Percentiles rank a stretch among this genome's conserved stretches.
Conservation (phyloP, 2,797 vertebrate genomes). For the Poeciliopsis infans region DNA sequence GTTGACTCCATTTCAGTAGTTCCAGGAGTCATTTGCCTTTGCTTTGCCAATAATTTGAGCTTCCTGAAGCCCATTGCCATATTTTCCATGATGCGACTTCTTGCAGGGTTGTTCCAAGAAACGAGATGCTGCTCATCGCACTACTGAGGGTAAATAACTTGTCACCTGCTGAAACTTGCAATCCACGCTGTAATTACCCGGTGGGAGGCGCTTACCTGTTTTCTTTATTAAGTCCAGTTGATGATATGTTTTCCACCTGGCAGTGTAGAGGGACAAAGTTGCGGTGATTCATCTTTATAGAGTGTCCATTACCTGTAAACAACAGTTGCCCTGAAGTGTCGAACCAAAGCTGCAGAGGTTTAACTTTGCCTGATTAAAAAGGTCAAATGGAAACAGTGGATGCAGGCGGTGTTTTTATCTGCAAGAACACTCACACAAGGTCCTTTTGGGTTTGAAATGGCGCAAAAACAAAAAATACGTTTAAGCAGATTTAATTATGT, state of each 20-base stretch:
- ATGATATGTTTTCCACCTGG: neutral
- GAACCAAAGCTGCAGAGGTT: neutral
- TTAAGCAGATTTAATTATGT: neutral
- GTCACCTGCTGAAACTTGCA: neutral
- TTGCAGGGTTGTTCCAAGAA: neutral
- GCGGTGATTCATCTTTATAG: neutral
- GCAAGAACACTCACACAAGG: neutral
- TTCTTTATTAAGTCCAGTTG: neutral
- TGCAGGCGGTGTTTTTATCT: neutral
- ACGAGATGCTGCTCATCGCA: neutral
- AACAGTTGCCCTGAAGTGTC: neutral
- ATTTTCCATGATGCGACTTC: neutral
- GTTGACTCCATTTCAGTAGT: neutral
- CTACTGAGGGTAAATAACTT: neutral
- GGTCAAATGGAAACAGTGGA: neutral
- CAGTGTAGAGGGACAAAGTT: neutral
- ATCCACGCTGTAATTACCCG: neutral
- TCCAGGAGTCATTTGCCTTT: neutral
- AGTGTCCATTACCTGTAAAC: neutral
- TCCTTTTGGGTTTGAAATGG: neutral
- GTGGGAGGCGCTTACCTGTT: neutral
- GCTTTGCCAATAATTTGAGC: neutral
- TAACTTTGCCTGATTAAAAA: slow-evolving; percentile 3
- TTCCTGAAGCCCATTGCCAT: neutral
- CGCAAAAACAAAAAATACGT: neutral